These are phyloP conservation scores for Alviniconcha marisindica DNA, from an alignment of 1,140 invertebrate genomes.

Conservation along the genomic window DNA sequence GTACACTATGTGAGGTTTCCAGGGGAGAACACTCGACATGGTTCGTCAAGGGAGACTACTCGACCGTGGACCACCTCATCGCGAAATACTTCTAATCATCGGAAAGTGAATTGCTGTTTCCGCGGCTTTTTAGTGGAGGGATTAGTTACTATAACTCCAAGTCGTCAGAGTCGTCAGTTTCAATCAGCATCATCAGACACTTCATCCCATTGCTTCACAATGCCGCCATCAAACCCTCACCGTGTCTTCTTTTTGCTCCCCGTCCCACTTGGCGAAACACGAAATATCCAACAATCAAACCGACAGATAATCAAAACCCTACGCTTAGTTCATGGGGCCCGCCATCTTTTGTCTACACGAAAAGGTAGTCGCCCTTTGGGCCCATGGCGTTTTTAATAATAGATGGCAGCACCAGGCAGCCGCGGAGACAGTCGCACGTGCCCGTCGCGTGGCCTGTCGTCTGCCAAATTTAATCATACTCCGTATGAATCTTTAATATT, in stretches of 20 bases:
- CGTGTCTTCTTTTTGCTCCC: not conserved
- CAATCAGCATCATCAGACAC: not conserved
- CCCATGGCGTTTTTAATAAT: conserved; percentile 30
- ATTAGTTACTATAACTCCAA: too few relatives aligned
- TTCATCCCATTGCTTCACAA: not conserved
- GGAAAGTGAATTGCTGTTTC: too few relatives aligned
- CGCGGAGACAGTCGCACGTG: conserved; percentile 27
- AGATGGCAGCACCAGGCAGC: conserved; percentile 34
- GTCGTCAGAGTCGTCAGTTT: too few relatives aligned
- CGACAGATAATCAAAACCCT: conserved; percentile 23
- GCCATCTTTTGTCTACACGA: conserved; percentile 34
- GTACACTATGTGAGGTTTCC: too few relatives aligned
- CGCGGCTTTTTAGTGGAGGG: too few relatives aligned
- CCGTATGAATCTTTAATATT: conserved; percentile 32
- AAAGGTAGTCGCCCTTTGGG: conserved; percentile 32
- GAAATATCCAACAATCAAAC: conserved; percentile 25
- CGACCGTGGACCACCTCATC: too few relatives aligned
- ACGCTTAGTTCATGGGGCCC: not conserved
- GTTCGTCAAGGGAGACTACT: too few relatives aligned
- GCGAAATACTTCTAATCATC: too few relatives aligned
- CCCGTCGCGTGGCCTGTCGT: conserved; percentile 31
- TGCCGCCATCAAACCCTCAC: not conserved
- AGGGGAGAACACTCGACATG: too few relatives aligned
- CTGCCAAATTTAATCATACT: conserved; percentile 44
- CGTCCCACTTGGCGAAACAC: not conserved